A percentile compares a stretch with the other conserved stretches of the same genome.
These are phyloP conservation scores for Gambusia yucatana DNA, from an alignment of 2,797 vertebrate species.

Conservation along the genomic window DNA sequence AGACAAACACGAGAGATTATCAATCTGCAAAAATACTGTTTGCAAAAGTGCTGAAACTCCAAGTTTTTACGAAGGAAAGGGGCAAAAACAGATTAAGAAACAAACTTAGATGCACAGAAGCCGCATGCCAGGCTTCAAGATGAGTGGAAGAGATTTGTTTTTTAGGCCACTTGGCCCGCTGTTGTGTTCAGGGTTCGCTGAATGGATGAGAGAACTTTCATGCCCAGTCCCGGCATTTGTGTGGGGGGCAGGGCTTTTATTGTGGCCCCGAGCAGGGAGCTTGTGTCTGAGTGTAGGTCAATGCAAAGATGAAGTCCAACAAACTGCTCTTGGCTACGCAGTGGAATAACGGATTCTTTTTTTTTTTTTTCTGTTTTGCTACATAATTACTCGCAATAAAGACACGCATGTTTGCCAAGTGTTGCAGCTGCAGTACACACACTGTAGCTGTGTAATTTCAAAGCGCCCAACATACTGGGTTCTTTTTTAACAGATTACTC, in stretches of 20 bases:
- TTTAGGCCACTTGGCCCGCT: conserved; percentile 71
- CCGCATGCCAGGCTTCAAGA: conserved; percentile 66
- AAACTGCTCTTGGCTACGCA: conserved; percentile 25
- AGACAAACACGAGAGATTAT: too few species aligned
- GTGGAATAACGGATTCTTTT: conserved; percentile 7
- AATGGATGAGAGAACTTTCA: conserved; percentile 74
- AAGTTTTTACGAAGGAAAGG: conserved; percentile 38
- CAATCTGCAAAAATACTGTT: conserved; percentile 24
- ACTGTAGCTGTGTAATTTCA: conserved; percentile 16
- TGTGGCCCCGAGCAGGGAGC: conserved; percentile 62
- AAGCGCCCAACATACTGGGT: background rate
- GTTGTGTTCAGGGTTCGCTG: conserved; percentile 73
- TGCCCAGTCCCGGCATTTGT: conserved; percentile 52
- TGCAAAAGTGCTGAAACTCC: conserved; percentile 13
- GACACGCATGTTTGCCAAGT: background rate
- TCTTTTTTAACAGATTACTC: conserved; percentile 56
- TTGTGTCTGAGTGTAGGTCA: conserved; percentile 68
- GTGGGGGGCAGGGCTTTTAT: conserved; percentile 59
- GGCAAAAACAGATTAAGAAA: conserved; percentile 42
- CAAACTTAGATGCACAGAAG: conserved; percentile 29
- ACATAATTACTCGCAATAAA: conserved; percentile 8
- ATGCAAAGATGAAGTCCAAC: conserved; percentile 47
- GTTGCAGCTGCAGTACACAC: conserved; percentile 12
- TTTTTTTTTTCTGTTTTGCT: conserved; percentile 12
- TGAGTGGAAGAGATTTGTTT: conserved; percentile 76